Conservation (phyloP, 2,113 vertebrate genomes). For the Forbesichthys agassizii region DNA sequence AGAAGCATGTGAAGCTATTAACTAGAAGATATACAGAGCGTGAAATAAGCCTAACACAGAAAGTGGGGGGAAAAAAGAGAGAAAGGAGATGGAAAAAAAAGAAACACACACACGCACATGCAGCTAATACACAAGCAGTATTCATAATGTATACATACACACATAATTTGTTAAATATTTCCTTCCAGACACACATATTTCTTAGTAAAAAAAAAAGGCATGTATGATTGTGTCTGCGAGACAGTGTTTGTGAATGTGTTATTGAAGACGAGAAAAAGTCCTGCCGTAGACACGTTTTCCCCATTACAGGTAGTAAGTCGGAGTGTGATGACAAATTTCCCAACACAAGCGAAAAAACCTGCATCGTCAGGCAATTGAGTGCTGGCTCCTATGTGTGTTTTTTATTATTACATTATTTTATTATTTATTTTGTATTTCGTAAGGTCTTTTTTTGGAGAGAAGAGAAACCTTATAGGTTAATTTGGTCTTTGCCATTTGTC, state of each 20-base stretch:
- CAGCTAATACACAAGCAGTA: neutral
- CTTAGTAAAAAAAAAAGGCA: no score
- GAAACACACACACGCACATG: neutral
- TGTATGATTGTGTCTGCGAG: constrained; percentile 14
- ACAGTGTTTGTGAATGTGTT: constrained; percentile 55
- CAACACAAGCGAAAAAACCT: constrained; percentile 77
- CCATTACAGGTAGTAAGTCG: constrained; percentile 75
- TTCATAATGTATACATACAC: neutral
- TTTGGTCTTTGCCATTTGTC: constrained; percentile 33
- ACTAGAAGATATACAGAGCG: constrained; percentile 50
- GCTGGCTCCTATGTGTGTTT: constrained; percentile 37
- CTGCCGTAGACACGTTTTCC: constrained; percentile 70
- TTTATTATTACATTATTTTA: constrained; percentile 46
- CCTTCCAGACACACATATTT: constrained; percentile 3
- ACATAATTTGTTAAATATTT: neutral
- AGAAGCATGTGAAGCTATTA: constrained; percentile 52
- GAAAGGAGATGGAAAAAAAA: constrained; percentile 29
- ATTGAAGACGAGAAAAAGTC: constrained; percentile 71
- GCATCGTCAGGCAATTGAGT: constrained; percentile 74
- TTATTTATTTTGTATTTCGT: constrained; percentile 51
- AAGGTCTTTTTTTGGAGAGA: constrained; percentile 59
- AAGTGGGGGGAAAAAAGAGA: constrained; percentile 16
- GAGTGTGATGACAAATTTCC: constrained; percentile 76
- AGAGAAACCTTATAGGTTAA: constrained; percentile 61
- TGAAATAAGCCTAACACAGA: constrained; percentile 64